Base-by-base conservation (phyloP, 2,888 invertebrate genomes). In the Tetranychus truncatus region DNA sequence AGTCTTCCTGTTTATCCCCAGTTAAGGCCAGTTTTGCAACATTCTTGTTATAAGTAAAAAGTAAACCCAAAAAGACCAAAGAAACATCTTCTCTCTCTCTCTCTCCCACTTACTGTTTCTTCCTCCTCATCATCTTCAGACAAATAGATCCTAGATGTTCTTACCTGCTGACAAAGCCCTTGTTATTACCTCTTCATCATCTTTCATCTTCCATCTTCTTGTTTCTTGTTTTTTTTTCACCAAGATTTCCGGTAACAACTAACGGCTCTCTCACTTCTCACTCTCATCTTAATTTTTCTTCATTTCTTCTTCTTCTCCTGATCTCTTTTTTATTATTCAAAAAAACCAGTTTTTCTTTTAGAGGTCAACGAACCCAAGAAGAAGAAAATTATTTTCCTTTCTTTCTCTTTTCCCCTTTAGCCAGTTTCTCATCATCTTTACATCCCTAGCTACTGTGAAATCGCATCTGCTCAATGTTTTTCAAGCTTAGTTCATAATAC, bases 1-100 rank as follows among this genome's bases (percentile, higher is more conserved):
- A 45, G 74, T 74, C 44, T 46, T 74, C 46, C 44, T 74, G 74
- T 74, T 45, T 45, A n/a, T 34, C 24, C 15, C 6, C 73, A 73
- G 6, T 6, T 72, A 55, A 74, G 74, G 44, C 44, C 24, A 24
- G 21, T 55, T 55, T 46, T 74, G 74, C 46, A 74, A 74, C 74
- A 74, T 46, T 74, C 66, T 45, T 66, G 44, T 7, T n/a, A 7
- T 66, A n/a, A 46, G 46, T 24, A 66, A 74, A 44, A 15, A 34
- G 18, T 2, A 34, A 34, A 34, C 66, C 18, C 18, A 46, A 66
- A 55, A 55, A 74, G 46, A 74, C 34, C 24, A 72, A 72, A 44
- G 44, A n/a, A 45, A n/a, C 18, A 24, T 24, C 15, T n/a, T 71
- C 20, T n/a, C 66, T n/a, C 71, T 44, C 66, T n/a, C 71, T 34